Percentiles rank a stretch among this genome's conserved stretches.
Evolutionary conservation across 1,140 invertebrate genomes (phyloP).

Genomic region (Hyposmocoma kahamanoa): DNA sequence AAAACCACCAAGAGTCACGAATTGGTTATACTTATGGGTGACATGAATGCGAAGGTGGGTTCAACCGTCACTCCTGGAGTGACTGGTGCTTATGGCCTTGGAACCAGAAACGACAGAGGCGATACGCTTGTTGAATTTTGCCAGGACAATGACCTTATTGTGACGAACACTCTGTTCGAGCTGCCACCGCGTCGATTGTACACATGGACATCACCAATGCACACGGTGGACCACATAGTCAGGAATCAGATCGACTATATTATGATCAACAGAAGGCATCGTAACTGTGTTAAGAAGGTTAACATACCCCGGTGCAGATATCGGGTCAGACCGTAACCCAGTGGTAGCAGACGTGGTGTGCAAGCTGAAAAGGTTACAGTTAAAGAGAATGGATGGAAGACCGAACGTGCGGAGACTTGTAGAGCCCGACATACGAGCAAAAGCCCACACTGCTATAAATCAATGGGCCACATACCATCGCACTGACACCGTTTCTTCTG

Average conservation of each 20-base stretch:
- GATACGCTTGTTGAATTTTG: constrained; percentile 4
- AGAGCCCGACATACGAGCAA: no score
- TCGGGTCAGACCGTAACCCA: not conserved
- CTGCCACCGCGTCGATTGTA: not conserved
- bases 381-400: no score
- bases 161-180: constrained; percentile 7
- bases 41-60: not conserved
- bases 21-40: not conserved
- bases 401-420: no score
- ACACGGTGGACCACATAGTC: not conserved
- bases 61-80: not conserved
- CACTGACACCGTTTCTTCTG: no score
- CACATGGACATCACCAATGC: constrained; percentile 1
- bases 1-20: not conserved
- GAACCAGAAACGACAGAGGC: not conserved
- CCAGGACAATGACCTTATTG: not conserved
- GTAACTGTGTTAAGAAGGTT: not conserved
- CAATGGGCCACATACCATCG: no score
- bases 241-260: constrained; percentile 7
- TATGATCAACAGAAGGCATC: constrained; percentile 4
- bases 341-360: not conserved
- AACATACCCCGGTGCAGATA: constrained; percentile 13
- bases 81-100: not conserved
- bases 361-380: no score
- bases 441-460: no score